phyloP scores from a whole-genome alignment of 2,888 invertebrate species.

The Dryomyza anilis region DNA sequence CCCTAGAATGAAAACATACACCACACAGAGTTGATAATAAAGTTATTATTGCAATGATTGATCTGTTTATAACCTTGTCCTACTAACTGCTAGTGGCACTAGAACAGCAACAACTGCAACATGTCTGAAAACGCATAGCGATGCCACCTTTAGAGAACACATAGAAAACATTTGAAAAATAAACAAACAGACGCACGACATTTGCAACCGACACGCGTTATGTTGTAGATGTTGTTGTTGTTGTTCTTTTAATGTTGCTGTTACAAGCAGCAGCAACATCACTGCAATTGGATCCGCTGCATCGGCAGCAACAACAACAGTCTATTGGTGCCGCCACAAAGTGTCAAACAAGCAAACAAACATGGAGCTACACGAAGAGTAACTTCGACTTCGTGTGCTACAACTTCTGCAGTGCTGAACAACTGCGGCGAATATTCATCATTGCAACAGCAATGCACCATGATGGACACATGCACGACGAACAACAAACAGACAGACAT shows the following conservation, averaged over 20 bases:
- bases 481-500: not conserved
- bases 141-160: not conserved
- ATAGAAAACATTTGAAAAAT: not conserved
- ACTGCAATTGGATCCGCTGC: not conserved
- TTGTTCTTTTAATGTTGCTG: no score
- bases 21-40: no score
- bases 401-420: not conserved
- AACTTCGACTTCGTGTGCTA: not conserved
- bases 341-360: not conserved
- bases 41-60: no score
- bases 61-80: no score
- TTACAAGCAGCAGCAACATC: no score
- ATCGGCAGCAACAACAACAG: no score
- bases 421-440: conserved; percentile 15
- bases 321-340: not conserved
- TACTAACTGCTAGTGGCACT: no score
- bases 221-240: not conserved
- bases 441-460: not conserved
- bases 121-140: no score
- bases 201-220: not conserved
- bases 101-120: no score
- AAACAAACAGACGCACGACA: not conserved
- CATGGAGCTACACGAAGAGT: not conserved
- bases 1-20: no score
- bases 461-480: no score